Evolutionary conservation across 1,140 invertebrate species (phyloP).

Genomic region (Diachasmimorpha longicaudata): DNA sequence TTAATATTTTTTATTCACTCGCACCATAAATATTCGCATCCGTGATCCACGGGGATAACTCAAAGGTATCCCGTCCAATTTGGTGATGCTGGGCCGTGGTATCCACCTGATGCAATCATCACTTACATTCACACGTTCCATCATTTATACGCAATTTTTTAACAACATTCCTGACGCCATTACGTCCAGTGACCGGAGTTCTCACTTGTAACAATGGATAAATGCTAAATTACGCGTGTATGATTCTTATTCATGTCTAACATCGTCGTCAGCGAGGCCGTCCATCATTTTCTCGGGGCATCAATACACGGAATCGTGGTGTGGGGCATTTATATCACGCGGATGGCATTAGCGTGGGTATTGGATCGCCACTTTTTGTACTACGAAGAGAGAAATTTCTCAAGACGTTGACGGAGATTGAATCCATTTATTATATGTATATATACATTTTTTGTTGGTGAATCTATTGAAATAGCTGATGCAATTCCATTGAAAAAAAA

Average conservation of each 20-base stretch:
- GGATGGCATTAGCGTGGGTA: slow-evolving; percentile 28
- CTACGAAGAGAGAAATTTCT: neutral
- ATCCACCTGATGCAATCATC: no score
- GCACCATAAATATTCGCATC: slow-evolving; percentile 8
- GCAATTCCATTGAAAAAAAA: no score
- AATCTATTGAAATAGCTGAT: no score
- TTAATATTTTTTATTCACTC: neutral
- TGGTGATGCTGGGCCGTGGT: neutral
- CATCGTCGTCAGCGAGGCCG: slow-evolving; percentile 35
- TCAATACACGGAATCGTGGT: slow-evolving; percentile 6
- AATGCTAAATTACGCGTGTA: slow-evolving; percentile 33
- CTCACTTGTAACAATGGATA: neutral
- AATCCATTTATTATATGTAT: slow-evolving; percentile 2
- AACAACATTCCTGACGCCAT: slow-evolving; percentile 1
- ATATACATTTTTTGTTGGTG: neutral
- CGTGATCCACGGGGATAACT: slow-evolving; percentile 27
- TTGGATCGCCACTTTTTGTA: slow-evolving; percentile 29
- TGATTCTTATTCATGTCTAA: slow-evolving; percentile 31
- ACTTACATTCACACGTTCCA: neutral
- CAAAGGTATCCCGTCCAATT: neutral
- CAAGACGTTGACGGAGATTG: slow-evolving; percentile 15
- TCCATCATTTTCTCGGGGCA: slow-evolving; percentile 33
- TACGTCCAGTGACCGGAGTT: neutral
- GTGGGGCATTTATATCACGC: neutral
- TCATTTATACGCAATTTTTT: slow-evolving; percentile 14